Base-by-base conservation (phyloP, 2,113 vertebrate species). In the Pheucticus melanocephalus region DNA sequence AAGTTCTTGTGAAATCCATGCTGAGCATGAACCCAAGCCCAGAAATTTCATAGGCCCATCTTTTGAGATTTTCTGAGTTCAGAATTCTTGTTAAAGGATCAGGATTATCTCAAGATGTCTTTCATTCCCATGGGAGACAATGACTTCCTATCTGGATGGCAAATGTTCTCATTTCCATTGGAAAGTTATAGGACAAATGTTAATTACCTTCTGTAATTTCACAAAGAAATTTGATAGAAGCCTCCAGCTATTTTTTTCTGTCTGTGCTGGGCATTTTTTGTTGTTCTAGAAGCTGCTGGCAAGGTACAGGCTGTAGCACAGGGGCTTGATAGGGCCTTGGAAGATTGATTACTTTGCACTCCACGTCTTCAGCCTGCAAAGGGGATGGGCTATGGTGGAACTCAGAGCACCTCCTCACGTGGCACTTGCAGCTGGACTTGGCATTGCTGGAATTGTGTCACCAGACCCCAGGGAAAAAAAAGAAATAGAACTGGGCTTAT, bases 291-390 rank as follows among this genome's bases (percentile, higher is more conserved):
- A 82, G 50, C 78, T 71, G 80, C 18, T 72, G 68, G 48, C 6
- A 11, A 25, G 51, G 54, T 61, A 72, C 42, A 72, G 68, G 33
- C 60, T 75, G 69, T 30, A 86, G 78, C n/a, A 53, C 53, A 53
- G 66, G 65, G 47, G n/a, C 83, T 90, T 40, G 7, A 86, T 87
- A 81, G 83, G 88, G 59, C 57, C 50, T 86, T 90, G 65, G 50
- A 84, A 94, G 71, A 91, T 59, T 66, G 71, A 92, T 94, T 94
- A 57, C 88, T 95, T 96, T 79, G 63, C 57, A 60, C 18, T 60
- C 85, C 13, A 7, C 10, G 6, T 83, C 88, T 79, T 72, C 47
- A 45, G 33, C 30, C 77, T 81, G 81, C 1, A 7, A 59, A 95
- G 51, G 33, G 12, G 19, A 47, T 85, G 53, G 70, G 59, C 51